Conservation (phyloP, 1,140 invertebrate genomes). For the Macrotrachela quadricornifera region DNA sequence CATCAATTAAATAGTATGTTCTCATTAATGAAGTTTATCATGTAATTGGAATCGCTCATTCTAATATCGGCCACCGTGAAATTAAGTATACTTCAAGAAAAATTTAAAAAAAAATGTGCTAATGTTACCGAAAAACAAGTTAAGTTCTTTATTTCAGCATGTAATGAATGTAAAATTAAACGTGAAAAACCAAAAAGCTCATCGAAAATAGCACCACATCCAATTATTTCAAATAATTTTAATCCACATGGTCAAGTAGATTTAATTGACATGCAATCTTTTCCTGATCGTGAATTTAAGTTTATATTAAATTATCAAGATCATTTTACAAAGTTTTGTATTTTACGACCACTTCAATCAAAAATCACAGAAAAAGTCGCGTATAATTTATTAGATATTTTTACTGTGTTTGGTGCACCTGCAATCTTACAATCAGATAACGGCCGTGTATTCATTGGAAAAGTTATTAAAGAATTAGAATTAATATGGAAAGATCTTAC, state of each 20-base stretch:
- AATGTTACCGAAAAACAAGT: too few species aligned
- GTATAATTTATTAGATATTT: slow-evolving; percentile 10
- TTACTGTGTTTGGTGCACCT: slow-evolving; percentile 12
- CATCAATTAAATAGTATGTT: too few species aligned
- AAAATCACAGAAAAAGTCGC: slow-evolving; percentile 1
- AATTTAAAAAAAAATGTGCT: too few species aligned
- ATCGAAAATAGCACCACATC: slow-evolving; percentile 1
- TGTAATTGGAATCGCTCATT: too few species aligned
- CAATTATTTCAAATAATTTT: slow-evolving; percentile 6
- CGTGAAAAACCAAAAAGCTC: too few species aligned
- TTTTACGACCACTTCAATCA: slow-evolving; percentile 3
- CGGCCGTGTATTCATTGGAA: slow-evolving; percentile 11
- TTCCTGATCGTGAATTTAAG: slow-evolving; percentile 8
- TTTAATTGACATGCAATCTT: slow-evolving; percentile 11
- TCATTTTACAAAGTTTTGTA: slow-evolving; percentile 12
- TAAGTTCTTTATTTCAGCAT: too few species aligned
- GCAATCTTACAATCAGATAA: slow-evolving; percentile 13
- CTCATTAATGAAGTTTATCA: too few species aligned
- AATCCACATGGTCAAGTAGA: slow-evolving; percentile 10
- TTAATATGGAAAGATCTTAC: slow-evolving; percentile 10
- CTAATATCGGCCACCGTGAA: too few species aligned
- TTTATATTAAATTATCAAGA: slow-evolving; percentile 12
- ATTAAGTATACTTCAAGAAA: too few species aligned
- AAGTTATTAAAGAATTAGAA: slow-evolving; percentile 11
- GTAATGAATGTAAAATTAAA: too few species aligned